These are phyloP conservation scores for Noturus placidus DNA, from an alignment of 2,113 vertebrate genomes.

Conservation along the genomic window DNA sequence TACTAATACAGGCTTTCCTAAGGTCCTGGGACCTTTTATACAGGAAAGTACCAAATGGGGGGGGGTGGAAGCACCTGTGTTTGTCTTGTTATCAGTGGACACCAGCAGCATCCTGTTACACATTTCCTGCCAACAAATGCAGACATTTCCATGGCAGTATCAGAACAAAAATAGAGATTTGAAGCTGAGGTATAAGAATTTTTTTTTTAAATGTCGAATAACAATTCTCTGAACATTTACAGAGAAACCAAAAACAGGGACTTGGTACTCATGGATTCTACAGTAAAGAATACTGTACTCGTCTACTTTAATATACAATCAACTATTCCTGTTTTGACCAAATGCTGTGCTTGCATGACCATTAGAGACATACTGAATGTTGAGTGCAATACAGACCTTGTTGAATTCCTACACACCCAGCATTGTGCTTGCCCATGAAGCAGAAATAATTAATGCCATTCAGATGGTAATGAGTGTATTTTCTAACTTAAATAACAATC, in stretches of 20 bases:
- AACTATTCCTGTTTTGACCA: conserved; percentile 14
- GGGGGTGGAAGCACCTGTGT: conserved; percentile 73
- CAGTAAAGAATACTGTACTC: neutral
- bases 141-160: conserved; percentile 32
- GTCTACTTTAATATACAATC: neutral
- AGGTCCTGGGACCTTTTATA: no score
- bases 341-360: neutral
- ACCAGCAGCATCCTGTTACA: conserved; percentile 65
- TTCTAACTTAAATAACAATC: neutral
- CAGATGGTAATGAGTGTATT: conserved; percentile 3
- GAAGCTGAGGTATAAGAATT: conserved; percentile 12
- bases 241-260: neutral
- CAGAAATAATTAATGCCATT: conserved; percentile 30
- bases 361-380: conserved; percentile 2
- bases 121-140: conserved; percentile 46
- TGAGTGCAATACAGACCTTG: neutral
- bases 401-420: conserved; percentile 15
- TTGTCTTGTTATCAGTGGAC: conserved; percentile 63
- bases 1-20: conserved; percentile 19
- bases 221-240: neutral
- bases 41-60: conserved; percentile 59
- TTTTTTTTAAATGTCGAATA: neutral
- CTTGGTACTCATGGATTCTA: neutral
- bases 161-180: conserved; percentile 12
- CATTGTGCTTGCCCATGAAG: conserved; percentile 26